These are phyloP conservation scores for Rhogogaster chlorosoma DNA, from an alignment of 2,888 invertebrate species.

Conservation along the genomic window DNA sequence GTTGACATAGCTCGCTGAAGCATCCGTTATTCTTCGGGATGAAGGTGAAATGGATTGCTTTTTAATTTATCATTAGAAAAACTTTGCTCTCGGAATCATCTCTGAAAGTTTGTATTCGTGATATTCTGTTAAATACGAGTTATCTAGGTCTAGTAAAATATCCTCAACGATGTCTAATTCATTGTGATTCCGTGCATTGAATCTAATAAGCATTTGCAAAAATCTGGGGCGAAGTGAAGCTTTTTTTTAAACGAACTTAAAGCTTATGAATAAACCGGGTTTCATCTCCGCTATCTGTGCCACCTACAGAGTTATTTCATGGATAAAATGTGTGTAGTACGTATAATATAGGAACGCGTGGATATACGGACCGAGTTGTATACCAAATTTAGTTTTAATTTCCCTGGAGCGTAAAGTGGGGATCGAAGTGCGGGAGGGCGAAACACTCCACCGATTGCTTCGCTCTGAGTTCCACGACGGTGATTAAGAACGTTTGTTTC, in stretches of 20 bases:
- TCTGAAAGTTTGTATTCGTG: not conserved
- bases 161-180: not conserved
- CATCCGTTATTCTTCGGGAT: not conserved
- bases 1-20: not conserved
- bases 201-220: not conserved
- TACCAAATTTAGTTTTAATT: conserved; percentile 38
- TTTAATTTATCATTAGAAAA: not conserved
- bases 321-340: not conserved
- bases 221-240: not conserved
- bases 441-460: conserved; percentile 42
- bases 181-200: not conserved
- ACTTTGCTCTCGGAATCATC: not conserved
- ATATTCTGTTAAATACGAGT: not conserved
- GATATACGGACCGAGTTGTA: not conserved
- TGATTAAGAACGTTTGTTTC: conserved; percentile 34
- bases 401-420: conserved; percentile 19
- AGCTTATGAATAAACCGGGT: not conserved
- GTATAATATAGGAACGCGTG: not conserved
- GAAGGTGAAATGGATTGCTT: not conserved
- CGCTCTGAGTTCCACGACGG: conserved; percentile 1
- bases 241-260: not conserved
- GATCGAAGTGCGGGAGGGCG: conserved; percentile 4
- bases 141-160: not conserved
- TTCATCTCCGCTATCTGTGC: not conserved
- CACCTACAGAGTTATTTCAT: not conserved